phyloP scores from a whole-genome alignment of 1,140 invertebrate genomes.

The Scaptomyza graminum region DNA sequence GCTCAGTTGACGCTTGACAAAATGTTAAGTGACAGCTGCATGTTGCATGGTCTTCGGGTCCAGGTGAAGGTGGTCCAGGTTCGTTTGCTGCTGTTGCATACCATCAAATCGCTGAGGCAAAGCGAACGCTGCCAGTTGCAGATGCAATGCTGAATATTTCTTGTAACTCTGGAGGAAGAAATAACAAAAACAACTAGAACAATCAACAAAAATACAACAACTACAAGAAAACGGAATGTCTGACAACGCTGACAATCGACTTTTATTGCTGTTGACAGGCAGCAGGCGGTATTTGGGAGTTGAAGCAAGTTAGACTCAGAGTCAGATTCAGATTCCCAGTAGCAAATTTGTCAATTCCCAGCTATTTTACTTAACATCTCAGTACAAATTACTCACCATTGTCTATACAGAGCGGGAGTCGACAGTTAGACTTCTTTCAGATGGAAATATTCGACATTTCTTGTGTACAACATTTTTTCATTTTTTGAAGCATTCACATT shows the following conservation, averaged over 20 bases:
- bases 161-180: constrained; percentile 6
- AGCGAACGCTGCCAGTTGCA: constrained; percentile 14
- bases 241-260: constrained; percentile 72
- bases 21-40: constrained; percentile 68
- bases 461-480: neutral
- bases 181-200: neutral
- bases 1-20: constrained; percentile 46
- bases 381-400: constrained; percentile 71
- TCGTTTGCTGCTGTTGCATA: constrained; percentile 37
- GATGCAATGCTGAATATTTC: constrained; percentile 41
- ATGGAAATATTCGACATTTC: constrained; percentile 22
- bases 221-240: constrained; percentile 43
- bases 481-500: constrained; percentile 31
- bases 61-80: constrained; percentile 12
- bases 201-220: constrained; percentile 17
- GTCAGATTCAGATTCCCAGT: constrained; percentile 29
- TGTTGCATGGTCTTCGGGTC: constrained; percentile 27
- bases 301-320: constrained; percentile 4
- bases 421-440: constrained; percentile 32
- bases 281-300: constrained; percentile 1
- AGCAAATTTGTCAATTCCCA: constrained; percentile 67
- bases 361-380: constrained; percentile 75
- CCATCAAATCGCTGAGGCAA: constrained; percentile 47
- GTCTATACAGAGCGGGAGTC: constrained; percentile 45
- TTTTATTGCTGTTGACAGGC: constrained; percentile 73